A percentile compares a stretch with the other conserved stretches of the same genome.
These are phyloP conservation scores for Dascillus cervinus DNA, from an alignment of 2,888 invertebrate genomes.

Conservation along the genomic window DNA sequence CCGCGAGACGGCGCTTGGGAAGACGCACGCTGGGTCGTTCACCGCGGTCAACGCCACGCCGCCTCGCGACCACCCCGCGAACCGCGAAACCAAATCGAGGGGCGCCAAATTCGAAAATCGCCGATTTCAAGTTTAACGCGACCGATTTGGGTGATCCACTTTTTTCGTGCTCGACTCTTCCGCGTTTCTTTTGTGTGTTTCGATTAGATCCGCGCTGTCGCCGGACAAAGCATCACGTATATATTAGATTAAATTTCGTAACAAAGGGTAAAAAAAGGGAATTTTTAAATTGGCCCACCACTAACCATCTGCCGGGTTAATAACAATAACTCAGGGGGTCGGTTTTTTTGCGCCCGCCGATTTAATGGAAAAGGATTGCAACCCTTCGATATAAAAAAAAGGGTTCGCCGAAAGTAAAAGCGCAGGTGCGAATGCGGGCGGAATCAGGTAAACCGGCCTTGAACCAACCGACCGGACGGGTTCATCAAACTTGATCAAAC, in stretches of 20 bases:
- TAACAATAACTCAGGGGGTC: constrained; percentile 9
- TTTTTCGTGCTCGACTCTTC: no score
- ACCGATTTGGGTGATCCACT: no score
- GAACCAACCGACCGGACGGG: constrained; percentile 18
- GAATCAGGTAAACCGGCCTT: constrained; percentile 27
- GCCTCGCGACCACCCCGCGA: constrained; percentile 2
- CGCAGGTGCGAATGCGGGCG: constrained; percentile 29
- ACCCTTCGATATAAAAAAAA: constrained; percentile 15
- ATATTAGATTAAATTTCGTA: no score
- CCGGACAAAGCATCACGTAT: no score
- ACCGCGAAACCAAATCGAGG: no score
- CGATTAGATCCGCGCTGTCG: no score
- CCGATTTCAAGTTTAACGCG: no score
- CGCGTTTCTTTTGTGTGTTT: no score
- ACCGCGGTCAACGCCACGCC: constrained; percentile 10
- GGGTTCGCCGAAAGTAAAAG: constrained; percentile 24
- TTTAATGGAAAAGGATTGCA: no score
- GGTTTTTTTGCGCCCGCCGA: constrained; percentile 17
- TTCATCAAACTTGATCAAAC: constrained; percentile 13
- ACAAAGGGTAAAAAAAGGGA: constrained; percentile 12
- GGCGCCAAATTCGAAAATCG: no score
- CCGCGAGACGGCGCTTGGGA: constrained; percentile 23
- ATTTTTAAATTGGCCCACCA: constrained; percentile 14
- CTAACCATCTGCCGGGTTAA: constrained; percentile 21
- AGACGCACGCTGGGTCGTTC: constrained; percentile 20